Evolutionary conservation across 2,113 vertebrate genomes (phyloP).

Genomic region (Lucifuga dentata): DNA sequence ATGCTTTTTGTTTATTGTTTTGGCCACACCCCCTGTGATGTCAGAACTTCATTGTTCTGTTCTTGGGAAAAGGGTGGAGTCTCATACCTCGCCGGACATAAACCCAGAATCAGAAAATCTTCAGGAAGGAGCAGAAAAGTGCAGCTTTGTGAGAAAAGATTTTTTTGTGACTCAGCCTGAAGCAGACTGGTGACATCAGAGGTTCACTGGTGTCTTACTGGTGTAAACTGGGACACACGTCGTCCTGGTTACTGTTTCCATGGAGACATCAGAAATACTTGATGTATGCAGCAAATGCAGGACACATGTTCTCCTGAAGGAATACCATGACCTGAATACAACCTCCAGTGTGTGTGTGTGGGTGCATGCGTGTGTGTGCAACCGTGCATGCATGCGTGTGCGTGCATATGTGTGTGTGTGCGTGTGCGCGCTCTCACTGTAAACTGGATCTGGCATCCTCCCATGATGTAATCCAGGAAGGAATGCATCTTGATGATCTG

Average conservation of each 20-base stretch:
- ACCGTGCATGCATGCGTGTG: conserved; percentile 5
- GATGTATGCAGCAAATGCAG: not conserved
- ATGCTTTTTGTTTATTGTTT: too few relatives aligned
- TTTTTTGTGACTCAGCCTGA: too few relatives aligned
- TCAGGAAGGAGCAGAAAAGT: too few relatives aligned
- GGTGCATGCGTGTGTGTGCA: not conserved
- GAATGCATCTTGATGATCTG: conserved; percentile 99
- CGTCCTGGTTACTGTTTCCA: conserved; percentile 56
- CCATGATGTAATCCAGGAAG: conserved; percentile 99
- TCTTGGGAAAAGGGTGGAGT: too few relatives aligned
- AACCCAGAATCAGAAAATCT: too few relatives aligned
- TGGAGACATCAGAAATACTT: conserved; percentile 27
- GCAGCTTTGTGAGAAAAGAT: too few relatives aligned
- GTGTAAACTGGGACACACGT: conserved; percentile 50
- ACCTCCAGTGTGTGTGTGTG: not conserved
- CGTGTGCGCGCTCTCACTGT: conserved; percentile 86
- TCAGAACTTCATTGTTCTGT: too few relatives aligned
- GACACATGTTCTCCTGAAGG: not conserved
- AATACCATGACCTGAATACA: not conserved
- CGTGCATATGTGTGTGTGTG: conserved; percentile 24
- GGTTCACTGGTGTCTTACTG: conserved; percentile 11
- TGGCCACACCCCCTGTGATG: too few relatives aligned
- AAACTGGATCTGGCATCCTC: conserved; percentile 99
- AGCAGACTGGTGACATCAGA: too few relatives aligned
- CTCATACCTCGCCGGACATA: too few relatives aligned